These are phyloP conservation scores for Crossoptilon crossoptilon DNA, from an alignment of 2,797 vertebrate species.

Conservation along the genomic window DNA sequence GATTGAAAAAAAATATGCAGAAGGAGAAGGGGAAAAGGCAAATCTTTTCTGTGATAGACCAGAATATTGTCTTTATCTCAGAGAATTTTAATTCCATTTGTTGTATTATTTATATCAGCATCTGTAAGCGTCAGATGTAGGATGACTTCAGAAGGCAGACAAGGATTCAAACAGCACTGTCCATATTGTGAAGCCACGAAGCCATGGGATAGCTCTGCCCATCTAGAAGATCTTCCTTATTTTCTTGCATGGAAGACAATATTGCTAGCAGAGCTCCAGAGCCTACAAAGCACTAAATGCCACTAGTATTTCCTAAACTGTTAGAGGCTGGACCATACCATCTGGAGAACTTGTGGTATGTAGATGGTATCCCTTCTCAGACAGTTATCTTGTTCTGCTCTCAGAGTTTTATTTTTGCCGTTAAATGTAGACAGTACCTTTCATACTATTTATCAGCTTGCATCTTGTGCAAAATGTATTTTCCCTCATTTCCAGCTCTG, in stretches of 20 bases:
- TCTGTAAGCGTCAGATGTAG: background rate
- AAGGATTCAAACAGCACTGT: background rate
- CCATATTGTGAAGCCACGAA: background rate
- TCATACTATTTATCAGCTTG: background rate
- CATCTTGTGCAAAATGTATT: background rate
- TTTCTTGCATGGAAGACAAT: background rate
- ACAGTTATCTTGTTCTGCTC: background rate
- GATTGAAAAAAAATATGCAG: background rate
- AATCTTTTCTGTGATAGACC: background rate
- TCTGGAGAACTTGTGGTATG: slow-evolving; percentile 56
- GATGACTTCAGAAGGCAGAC: background rate
- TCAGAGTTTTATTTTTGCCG: background rate
- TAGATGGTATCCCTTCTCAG: background rate
- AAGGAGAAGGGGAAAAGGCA: rapidly evolving
- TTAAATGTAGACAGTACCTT: background rate
- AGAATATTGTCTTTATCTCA: background rate
- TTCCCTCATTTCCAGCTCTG: background rate
- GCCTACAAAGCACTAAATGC: background rate
- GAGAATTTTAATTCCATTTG: background rate
- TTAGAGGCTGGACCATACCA: background rate
- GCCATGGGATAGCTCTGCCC: background rate
- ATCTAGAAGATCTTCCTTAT: background rate
- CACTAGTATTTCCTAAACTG: background rate
- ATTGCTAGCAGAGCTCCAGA: background rate
- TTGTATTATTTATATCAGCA: background rate